Evolutionary conservation across 2,113 vertebrate genomes (phyloP).

Genomic region (Indri indri): DNA sequence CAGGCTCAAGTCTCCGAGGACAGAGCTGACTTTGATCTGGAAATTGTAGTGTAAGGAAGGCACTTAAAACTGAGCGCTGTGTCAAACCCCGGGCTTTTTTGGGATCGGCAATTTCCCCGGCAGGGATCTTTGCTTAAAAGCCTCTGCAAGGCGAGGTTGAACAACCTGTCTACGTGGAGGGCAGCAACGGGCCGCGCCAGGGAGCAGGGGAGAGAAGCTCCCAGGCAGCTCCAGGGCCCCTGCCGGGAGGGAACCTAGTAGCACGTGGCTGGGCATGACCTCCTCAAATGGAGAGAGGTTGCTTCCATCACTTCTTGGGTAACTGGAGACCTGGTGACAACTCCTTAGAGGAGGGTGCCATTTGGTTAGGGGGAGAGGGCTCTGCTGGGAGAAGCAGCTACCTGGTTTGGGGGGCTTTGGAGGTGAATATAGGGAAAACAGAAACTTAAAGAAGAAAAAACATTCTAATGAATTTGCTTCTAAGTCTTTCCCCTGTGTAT

Average conservation of each 20-base stretch:
- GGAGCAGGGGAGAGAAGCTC: neutral
- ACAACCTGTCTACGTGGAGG: neutral
- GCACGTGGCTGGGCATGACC: neutral
- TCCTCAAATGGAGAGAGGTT: neutral
- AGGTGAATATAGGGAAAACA: neutral
- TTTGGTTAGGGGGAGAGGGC: neutral
- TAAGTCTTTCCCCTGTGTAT: neutral
- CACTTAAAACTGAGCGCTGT: neutral
- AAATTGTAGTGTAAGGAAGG: conserved; percentile 20
- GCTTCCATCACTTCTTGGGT: rapidly evolving
- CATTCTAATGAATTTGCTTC: neutral
- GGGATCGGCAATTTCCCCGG: neutral
- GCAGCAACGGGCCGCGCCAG: rapidly evolving
- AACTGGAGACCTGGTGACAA: rapidly evolving
- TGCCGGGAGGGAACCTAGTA: neutral
- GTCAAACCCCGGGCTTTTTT: neutral
- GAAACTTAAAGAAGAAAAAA: neutral
- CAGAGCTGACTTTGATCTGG: neutral
- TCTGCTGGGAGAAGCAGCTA: neutral
- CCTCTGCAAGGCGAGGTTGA: neutral
- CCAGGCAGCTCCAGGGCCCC: too few relatives aligned
- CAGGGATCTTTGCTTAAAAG: neutral
- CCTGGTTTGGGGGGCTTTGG: neutral
- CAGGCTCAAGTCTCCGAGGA: neutral
- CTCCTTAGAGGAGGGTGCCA: neutral